Percentiles rank a stretch among this genome's conserved stretches.
Evolutionary conservation across 1,140 invertebrate genomes (phyloP).

Genomic region (Thereuonema tuberculata): DNA sequence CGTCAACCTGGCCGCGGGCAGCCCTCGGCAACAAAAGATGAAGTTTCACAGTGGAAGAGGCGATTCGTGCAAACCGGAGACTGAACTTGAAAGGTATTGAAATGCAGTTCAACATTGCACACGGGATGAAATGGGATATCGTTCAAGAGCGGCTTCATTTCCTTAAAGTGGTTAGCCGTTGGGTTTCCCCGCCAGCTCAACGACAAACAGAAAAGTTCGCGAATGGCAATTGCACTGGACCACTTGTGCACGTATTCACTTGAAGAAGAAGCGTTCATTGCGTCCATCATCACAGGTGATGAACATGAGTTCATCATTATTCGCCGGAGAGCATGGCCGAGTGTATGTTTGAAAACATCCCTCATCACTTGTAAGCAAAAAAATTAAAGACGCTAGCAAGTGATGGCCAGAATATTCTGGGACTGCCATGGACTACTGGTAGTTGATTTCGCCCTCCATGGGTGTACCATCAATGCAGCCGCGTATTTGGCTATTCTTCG

Average conservation of each 20-base stretch:
- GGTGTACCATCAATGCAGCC: neutral
- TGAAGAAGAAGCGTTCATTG: neutral
- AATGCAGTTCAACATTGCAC: neutral
- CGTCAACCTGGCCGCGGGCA: no score
- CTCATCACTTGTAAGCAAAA: neutral
- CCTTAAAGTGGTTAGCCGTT: neutral
- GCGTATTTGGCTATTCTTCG: neutral
- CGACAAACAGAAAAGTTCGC: neutral
- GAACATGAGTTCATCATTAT: neutral
- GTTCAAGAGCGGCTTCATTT: neutral
- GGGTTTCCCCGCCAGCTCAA: neutral
- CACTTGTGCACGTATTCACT: neutral
- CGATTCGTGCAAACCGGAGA: neutral
- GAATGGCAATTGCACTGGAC: neutral
- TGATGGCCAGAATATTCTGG: neutral
- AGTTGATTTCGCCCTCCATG: neutral
- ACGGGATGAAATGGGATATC: no score
- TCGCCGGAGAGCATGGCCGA: neutral
- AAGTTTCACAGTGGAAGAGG: neutral
- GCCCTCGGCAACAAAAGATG: no score
- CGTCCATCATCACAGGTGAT: neutral
- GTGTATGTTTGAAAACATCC: neutral
- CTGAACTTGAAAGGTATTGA: neutral
- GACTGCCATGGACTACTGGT: neutral
- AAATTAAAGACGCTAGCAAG: neutral